These are phyloP conservation scores for Delichon dasypus DNA, from an alignment of 2,797 vertebrate genomes.

Conservation along the genomic window DNA sequence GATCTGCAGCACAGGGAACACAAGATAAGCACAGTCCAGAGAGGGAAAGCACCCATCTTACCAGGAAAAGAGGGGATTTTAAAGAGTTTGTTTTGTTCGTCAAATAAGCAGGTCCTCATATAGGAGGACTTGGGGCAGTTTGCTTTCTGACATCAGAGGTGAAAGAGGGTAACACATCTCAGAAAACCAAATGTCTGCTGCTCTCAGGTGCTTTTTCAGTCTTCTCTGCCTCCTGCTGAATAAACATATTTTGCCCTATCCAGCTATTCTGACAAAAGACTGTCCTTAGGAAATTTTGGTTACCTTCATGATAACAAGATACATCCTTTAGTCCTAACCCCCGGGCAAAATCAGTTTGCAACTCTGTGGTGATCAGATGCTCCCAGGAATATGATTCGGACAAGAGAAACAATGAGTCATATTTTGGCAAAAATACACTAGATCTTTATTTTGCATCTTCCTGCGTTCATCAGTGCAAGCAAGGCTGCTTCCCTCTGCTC, in stretches of 20 bases:
- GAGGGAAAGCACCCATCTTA: neutral
- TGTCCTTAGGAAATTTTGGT: neutral
- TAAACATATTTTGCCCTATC: neutral
- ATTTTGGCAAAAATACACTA: neutral
- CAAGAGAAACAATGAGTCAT: neutral
- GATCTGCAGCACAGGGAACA: neutral
- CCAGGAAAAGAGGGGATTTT: neutral
- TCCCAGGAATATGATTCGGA: neutral
- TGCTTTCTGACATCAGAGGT: neutral
- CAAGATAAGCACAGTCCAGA: neutral
- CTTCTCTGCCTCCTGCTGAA: neutral
- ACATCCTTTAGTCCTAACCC: neutral
- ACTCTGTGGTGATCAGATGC: neutral
- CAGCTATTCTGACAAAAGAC: neutral
- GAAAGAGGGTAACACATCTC: neutral
- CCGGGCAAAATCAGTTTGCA: neutral
- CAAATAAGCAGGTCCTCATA: neutral
- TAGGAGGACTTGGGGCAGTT: neutral
- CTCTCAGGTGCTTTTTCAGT: neutral
- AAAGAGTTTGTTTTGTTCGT: neutral
- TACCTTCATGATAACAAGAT: neutral
- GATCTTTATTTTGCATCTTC: constrained; percentile 1
- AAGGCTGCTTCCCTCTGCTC: neutral
- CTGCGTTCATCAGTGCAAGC: neutral
- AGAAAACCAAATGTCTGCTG: neutral